Percentiles rank a stretch among this genome's conserved stretches.
These are phyloP conservation scores for Epinotia ramella DNA, from an alignment of 2,888 invertebrate species.

Conservation along the genomic window DNA sequence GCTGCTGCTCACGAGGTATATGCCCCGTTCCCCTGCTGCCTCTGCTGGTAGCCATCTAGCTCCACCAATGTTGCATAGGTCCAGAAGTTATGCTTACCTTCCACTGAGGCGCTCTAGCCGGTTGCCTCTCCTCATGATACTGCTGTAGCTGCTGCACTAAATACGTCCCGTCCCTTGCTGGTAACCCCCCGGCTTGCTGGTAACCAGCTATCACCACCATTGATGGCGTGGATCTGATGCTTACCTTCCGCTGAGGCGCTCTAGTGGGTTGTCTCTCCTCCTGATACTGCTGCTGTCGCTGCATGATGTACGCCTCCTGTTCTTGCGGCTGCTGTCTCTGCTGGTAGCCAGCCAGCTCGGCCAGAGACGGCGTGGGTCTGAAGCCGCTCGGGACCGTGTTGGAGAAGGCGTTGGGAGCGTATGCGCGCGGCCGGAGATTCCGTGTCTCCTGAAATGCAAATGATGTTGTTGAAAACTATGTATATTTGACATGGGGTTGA, in stretches of 20 bases:
- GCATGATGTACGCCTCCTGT: slow-evolving; percentile 62
- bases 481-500: neutral
- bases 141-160: slow-evolving; percentile 87
- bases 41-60: neutral
- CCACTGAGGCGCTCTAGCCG: neutral
- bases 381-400: slow-evolving; percentile 78
- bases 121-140: slow-evolving; percentile 1
- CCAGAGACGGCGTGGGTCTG: slow-evolving; percentile 76
- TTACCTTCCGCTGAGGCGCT: slow-evolving; percentile 17
- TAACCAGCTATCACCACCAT: neutral
- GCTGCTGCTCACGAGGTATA: too few relatives aligned
- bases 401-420: slow-evolving; percentile 69
- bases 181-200: neutral
- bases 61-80: neutral
- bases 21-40: neutral
- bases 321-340: slow-evolving; percentile 63
- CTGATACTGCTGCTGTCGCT: slow-evolving; percentile 74
- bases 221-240: neutral
- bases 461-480: neutral
- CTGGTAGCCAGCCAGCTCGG: slow-evolving; percentile 80
- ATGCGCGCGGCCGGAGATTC: slow-evolving; percentile 80
- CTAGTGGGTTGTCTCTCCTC: slow-evolving; percentile 17
- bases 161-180: slow-evolving; percentile 48
- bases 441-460: slow-evolving; percentile 71
- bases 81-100: neutral